These are phyloP conservation scores for Zaprionus ornatus DNA, from an alignment of 1,140 invertebrate genomes.

Conservation along the genomic window DNA sequence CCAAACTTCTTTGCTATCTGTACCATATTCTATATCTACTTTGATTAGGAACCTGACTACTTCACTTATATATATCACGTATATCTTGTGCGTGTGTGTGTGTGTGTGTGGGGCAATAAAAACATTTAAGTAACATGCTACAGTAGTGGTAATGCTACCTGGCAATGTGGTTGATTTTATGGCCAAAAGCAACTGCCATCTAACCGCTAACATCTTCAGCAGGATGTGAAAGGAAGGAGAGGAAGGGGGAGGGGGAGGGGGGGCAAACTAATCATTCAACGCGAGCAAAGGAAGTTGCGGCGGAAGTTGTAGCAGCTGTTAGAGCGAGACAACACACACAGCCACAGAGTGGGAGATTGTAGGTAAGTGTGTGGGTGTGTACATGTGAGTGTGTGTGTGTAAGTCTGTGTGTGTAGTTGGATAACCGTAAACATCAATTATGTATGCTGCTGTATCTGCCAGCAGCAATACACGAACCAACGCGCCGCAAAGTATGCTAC, in stretches of 20 bases:
- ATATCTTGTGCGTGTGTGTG: not conserved
- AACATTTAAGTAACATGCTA: conserved; percentile 22
- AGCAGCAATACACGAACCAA: conserved; percentile 66
- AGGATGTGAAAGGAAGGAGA: not conserved
- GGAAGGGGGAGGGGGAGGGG: not conserved
- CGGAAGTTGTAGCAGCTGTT: conserved; percentile 39
- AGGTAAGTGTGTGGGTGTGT: not conserved
- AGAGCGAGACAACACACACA: conserved; percentile 13
- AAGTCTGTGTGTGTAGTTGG: conserved; percentile 25
- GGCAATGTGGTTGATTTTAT: conserved; percentile 64
- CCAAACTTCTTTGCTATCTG: conserved; percentile 85
- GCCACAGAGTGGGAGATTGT: too few species aligned
- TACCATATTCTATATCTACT: conserved; percentile 79
- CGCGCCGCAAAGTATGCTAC: conserved; percentile 77
- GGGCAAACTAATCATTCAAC: conserved; percentile 74
- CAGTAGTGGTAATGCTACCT: not conserved
- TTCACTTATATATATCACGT: not conserved
- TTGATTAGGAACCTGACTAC: conserved; percentile 52
- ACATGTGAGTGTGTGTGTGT: conserved; percentile 1
- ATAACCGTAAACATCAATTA: conserved; percentile 72
- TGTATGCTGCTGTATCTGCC: conserved; percentile 64
- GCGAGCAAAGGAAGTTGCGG: conserved; percentile 69
- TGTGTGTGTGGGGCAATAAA: conserved; percentile 15
- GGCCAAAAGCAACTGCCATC: conserved; percentile 38
- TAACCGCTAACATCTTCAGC: conserved; percentile 18